phyloP scores from a whole-genome alignment of 2,113 vertebrate genomes.

The Hippolais icterina region DNA sequence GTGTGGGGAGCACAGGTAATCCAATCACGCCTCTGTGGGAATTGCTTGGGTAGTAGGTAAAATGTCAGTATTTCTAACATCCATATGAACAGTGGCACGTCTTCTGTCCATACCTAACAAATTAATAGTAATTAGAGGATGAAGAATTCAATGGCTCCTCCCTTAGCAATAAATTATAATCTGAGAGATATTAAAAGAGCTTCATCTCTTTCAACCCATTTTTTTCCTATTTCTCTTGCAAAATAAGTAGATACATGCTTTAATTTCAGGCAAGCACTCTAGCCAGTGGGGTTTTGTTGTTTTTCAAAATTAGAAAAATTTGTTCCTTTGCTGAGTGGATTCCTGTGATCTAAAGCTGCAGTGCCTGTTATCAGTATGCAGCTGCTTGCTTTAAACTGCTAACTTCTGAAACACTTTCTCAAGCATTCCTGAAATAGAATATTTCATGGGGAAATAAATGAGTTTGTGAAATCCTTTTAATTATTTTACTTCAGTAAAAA shows the following conservation, averaged over 20 bases:
- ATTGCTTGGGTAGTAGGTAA: not conserved
- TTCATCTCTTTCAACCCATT: not conserved
- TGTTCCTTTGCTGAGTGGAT: not conserved
- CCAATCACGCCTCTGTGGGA: fast-evolving
- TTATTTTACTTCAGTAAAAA: conserved; percentile 37
- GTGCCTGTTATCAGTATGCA: conserved; percentile 28
- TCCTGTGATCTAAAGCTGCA: conserved; percentile 23
- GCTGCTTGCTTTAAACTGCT: not conserved
- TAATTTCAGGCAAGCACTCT: not conserved
- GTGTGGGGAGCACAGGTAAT: not conserved
- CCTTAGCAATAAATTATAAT: not conserved
- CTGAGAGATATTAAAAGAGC: not conserved
- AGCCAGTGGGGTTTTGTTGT: not conserved
- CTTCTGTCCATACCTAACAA: not conserved
- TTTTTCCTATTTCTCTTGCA: not conserved
- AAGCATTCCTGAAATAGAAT: conserved; percentile 10
- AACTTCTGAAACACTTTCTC: conserved; percentile 46
- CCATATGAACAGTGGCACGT: not conserved
- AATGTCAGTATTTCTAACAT: not conserved
- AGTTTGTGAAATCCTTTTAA: conserved; percentile 42
- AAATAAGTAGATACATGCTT: not conserved
- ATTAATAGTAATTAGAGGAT: not conserved
- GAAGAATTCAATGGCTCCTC: not conserved
- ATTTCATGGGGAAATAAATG: conserved; percentile 51
- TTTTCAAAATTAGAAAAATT: not conserved